Evolutionary conservation across 2,888 invertebrate species (phyloP), one percentile per base, ranked within the genome.

Genomic region (Ashinkailepas kermadecensis): DNA sequence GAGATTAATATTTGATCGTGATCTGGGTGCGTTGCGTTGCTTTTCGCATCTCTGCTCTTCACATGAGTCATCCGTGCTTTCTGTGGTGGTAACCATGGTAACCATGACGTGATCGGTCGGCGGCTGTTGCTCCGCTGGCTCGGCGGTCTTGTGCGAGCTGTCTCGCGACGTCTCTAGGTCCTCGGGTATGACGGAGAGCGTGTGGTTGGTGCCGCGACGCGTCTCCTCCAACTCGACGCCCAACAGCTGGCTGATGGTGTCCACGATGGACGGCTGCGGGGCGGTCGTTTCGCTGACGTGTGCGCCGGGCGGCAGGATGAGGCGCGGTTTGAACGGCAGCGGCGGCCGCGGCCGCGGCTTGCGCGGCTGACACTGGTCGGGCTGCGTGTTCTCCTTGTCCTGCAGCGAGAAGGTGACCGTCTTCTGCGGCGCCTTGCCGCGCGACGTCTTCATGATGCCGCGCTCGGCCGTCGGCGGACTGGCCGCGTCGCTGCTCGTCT

Each of bases 21-120:
- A 83, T 11, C 83, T 81, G 0, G 89, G 85, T 91, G 91, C 84
- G 93, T 88, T 82, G 92, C 54, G 54, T 3, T 54, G 74, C 21
- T 56, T 56, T 21, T 74, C 23, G 4, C n/a, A 25, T 8, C 11
- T 11, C 74, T 54, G 70, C 56, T 1, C 13, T 13, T 25, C 39
- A 39, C 39, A 39, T 39, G 4, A 1, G 39, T 4, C 39, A 39
- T 39, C 39, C 39, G 39, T 3, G 39, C 39, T 39, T 39, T 39
- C 39, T 39, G 39, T 39, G 39, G 39, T 39, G 39, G 39, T 39
- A 39, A 39, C 39, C 39, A 39, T 39, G 39, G 39, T 39, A 39
- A 39, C 39, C 39, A 39, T 39, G 39, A 39, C 39, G 39, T 39
- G 39, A 39, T 39, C 39, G 39, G 13, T 8, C 62, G 62, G 62